Evolutionary conservation across 2,113 vertebrate genomes (phyloP).

Genomic region (Ctenodactylus gundi): DNA sequence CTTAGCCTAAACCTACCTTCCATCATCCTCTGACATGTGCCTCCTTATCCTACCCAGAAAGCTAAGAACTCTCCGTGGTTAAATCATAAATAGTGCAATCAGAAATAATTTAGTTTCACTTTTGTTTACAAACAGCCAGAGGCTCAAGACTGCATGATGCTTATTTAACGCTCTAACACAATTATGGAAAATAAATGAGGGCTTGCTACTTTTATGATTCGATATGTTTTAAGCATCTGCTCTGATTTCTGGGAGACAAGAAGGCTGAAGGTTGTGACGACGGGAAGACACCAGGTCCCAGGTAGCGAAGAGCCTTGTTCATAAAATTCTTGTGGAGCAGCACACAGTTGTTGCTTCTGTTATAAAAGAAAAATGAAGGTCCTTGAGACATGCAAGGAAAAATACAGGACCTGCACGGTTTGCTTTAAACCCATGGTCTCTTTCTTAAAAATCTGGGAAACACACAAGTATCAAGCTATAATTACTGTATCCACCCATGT

Average conservation of each 20-base stretch:
- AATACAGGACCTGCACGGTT: background rate
- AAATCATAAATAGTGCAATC: background rate
- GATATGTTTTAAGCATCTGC: background rate
- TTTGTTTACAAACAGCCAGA: background rate
- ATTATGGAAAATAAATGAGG: background rate
- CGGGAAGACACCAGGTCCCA: background rate
- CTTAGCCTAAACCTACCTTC: background rate
- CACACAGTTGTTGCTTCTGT: background rate
- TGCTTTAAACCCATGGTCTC: background rate
- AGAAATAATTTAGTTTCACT: background rate
- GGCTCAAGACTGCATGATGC: background rate
- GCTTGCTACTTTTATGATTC: background rate
- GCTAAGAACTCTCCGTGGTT: background rate
- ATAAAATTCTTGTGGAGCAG: background rate
- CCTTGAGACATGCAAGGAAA: background rate
- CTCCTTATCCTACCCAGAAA: background rate
- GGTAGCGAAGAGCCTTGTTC: background rate
- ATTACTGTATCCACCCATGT: too few relatives aligned
- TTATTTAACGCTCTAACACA: background rate
- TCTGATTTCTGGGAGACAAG: background rate
- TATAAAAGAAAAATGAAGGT: background rate
- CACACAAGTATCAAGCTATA: background rate
- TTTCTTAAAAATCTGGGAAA: conserved; percentile 34
- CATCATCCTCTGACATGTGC: background rate
- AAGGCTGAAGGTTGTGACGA: background rate